Base-by-base conservation (phyloP, 2,113 vertebrate genomes). In the Neoarius graeffei region DNA sequence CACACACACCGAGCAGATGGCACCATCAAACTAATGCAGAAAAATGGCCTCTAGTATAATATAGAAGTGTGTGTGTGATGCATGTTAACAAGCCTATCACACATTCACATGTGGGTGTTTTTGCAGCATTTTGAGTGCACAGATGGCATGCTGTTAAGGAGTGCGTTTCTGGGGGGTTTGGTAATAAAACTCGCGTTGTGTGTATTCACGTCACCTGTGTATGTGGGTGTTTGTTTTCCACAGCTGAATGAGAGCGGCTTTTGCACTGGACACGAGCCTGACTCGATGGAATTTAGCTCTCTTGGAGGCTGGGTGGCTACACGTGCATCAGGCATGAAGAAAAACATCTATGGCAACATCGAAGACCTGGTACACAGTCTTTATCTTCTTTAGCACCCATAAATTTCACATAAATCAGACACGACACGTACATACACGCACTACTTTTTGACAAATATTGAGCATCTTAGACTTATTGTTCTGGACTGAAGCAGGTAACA, bases 261-360 rank as follows among this genome's bases (percentile, higher is more conserved):
- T 94, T 99, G 98, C 93, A 99, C 97, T 76, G 98, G 98, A 89
- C 98, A 99, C 66, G 98, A 99, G 93, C 98, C 98, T 25, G 98
- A 99, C 93, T 99, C 98, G 81, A 96, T 98, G 96, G 98, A 99
- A 92, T 99, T 99, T 94, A 99, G 98, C 90, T 98, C 98, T 30
- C 93, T 99, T 71, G 98, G 98, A 86, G 98, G 98, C 90, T 99
- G 98, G 98, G 97, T 99, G 87, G 97, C 98, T 89, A 99, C 98
- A 76, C 96, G 98, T 89, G 98, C 98, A 62, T 99, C 98, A 23
- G 98, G 98, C 94, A 99, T 99, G 98, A 99, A 99, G 95, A 99
- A 99, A 93, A 99, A 99, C 92, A 96, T 99, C 94, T 99, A 99
- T 77, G 98, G 98, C 93, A 99, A 99, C 95, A 99, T 99, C 81